These are phyloP conservation scores for Rhinolophus ferrumequinum DNA, from an alignment of 2,113 vertebrate genomes.

Conservation along the genomic window DNA sequence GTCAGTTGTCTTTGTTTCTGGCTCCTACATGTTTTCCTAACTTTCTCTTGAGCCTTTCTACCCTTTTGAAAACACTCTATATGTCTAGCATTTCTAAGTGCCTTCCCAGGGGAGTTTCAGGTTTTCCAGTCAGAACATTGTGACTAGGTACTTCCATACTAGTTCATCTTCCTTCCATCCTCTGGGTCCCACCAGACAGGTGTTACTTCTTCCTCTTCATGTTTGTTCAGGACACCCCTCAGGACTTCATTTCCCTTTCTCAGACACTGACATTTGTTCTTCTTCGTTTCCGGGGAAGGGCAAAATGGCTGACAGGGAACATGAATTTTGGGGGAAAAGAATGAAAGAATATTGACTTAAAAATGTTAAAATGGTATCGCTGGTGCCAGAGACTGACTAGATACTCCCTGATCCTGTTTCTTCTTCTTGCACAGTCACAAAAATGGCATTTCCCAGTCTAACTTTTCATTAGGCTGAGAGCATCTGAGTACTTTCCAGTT, in stretches of 20 bases:
- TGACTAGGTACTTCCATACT: not conserved
- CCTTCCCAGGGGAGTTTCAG: not conserved
- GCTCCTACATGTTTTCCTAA: not conserved
- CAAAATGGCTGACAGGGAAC: not conserved
- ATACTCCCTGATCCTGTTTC: not conserved
- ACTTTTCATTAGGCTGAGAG: not conserved
- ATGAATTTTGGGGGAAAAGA: not conserved
- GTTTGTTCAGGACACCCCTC: not conserved
- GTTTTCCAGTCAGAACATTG: not conserved
- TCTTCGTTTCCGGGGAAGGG: not conserved
- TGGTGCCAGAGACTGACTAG: not conserved
- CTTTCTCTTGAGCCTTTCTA: not conserved
- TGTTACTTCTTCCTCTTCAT: not conserved
- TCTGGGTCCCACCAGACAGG: accelerated
- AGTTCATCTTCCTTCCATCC: not conserved
- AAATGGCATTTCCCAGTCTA: not conserved
- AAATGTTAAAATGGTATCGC: not conserved
- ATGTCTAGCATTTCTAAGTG: not conserved
- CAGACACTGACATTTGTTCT: not conserved
- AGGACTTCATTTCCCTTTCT: not conserved
- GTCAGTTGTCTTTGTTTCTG: not conserved
- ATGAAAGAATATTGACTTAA: not conserved
- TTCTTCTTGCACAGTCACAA: not conserved
- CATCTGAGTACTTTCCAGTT: not conserved
- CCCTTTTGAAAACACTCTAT: not conserved